phyloP scores from a whole-genome alignment of 2,797 vertebrate species.

The Brachyalestes nurse region DNA sequence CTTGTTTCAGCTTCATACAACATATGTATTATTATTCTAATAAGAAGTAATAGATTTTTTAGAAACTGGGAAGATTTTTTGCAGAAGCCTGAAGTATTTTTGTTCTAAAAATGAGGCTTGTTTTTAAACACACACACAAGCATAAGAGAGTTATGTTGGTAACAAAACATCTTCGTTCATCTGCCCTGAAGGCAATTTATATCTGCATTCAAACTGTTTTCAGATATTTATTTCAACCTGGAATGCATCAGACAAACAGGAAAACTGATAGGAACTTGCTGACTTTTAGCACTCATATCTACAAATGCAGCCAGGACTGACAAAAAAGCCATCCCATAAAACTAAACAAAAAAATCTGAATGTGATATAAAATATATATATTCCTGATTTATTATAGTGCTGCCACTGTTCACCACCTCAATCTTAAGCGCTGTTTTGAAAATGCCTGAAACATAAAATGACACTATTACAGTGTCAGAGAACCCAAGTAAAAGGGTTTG shows the following conservation, averaged over 20 bases:
- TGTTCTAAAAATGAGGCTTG: background rate
- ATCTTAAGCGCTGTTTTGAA: conserved; percentile 29
- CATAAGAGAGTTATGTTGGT: background rate
- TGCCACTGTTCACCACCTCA: conserved; percentile 12
- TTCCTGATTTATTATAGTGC: conserved; percentile 26
- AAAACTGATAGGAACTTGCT: background rate
- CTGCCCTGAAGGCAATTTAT: background rate
- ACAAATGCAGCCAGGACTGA: background rate
- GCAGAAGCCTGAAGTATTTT: background rate
- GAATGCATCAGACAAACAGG: background rate
- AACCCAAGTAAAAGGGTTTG: conserved; percentile 21
- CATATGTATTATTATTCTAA: background rate
- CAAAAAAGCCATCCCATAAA: background rate
- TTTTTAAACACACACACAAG: background rate
- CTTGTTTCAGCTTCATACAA: conserved; percentile 3
- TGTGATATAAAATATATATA: conserved; percentile 11
- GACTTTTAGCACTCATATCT: background rate
- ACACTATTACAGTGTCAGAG: conserved; percentile 28
- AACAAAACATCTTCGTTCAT: background rate
- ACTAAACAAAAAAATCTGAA: background rate
- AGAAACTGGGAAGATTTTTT: background rate
- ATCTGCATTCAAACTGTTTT: conserved; percentile 21
- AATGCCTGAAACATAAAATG: conserved; percentile 39
- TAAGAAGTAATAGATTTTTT: background rate
- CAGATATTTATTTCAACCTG: background rate